These are phyloP conservation scores for Lasiommata megera DNA, from an alignment of 2,888 invertebrate species.

Conservation along the genomic window DNA sequence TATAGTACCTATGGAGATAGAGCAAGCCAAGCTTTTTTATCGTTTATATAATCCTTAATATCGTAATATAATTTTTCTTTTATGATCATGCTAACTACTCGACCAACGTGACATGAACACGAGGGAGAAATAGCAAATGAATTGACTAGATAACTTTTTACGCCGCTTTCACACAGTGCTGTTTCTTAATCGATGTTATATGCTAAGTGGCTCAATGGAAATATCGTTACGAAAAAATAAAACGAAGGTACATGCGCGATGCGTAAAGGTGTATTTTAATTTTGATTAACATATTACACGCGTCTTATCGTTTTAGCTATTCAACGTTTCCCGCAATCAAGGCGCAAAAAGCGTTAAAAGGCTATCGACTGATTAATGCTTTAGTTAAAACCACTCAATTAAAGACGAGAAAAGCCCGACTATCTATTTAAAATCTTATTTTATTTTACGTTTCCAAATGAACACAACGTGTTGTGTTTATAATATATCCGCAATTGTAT, in stretches of 20 bases:
- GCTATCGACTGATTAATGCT: conserved; percentile 10
- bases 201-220: conserved; percentile 1
- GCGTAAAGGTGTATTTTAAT: conserved; percentile 1
- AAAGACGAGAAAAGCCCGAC: background rate
- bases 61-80: background rate
- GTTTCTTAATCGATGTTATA: conserved; percentile 5
- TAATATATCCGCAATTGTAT: no score
- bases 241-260: background rate
- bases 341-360: conserved; percentile 15
- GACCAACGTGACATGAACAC: no score
- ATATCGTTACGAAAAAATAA: background rate
- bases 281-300: conserved; percentile 25
- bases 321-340: conserved; percentile 27
- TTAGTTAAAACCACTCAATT: conserved; percentile 10
- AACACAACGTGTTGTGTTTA: no score
- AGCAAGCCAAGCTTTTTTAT: no score
- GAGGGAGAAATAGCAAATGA: background rate
- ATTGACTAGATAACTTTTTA: background rate
- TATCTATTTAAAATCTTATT: background rate
- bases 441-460: no score
- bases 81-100: background rate
- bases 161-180: background rate
- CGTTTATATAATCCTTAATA: no score
- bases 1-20: no score
- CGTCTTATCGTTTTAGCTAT: conserved; percentile 11